These are phyloP conservation scores for Pimephales promelas DNA, from an alignment of 2,113 vertebrate species.

Conservation along the genomic window DNA sequence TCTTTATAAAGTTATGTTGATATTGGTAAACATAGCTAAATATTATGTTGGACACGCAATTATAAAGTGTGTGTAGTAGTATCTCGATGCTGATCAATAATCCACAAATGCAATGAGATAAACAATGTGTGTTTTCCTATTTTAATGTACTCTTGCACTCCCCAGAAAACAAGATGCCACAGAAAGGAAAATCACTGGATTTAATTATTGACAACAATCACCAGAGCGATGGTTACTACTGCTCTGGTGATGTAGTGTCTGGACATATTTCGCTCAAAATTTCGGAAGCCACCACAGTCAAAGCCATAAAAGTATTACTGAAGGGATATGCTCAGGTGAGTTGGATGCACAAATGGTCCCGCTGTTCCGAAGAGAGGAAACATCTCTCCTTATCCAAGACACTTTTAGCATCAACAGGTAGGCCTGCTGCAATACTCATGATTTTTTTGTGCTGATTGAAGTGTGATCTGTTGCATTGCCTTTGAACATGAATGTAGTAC, in stretches of 20 bases:
- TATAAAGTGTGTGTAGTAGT: background rate
- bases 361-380: slow-evolving; percentile 62
- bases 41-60: background rate
- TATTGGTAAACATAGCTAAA: background rate
- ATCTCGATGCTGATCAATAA: background rate
- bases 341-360: slow-evolving; percentile 62
- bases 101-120: background rate
- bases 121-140: background rate
- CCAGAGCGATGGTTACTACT: slow-evolving; percentile 36
- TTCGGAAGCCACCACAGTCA: slow-evolving; percentile 61
- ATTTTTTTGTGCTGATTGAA: background rate
- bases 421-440: background rate
- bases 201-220: slow-evolving; percentile 30
- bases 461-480: background rate
- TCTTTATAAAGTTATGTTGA: background rate
- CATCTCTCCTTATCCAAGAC: slow-evolving; percentile 72
- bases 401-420: slow-evolving; percentile 45
- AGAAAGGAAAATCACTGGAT: slow-evolving; percentile 17
- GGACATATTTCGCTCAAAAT: slow-evolving; percentile 76
- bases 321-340: slow-evolving; percentile 71
- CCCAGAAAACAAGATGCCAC: slow-evolving; percentile 2
- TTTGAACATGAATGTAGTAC: background rate
- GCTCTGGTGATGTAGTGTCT: slow-evolving; percentile 69
- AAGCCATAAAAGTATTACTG: slow-evolving; percentile 68
- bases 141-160: background rate